Conservation (phyloP, 2,797 vertebrate genomes). For the Novumbra hubbsi region DNA sequence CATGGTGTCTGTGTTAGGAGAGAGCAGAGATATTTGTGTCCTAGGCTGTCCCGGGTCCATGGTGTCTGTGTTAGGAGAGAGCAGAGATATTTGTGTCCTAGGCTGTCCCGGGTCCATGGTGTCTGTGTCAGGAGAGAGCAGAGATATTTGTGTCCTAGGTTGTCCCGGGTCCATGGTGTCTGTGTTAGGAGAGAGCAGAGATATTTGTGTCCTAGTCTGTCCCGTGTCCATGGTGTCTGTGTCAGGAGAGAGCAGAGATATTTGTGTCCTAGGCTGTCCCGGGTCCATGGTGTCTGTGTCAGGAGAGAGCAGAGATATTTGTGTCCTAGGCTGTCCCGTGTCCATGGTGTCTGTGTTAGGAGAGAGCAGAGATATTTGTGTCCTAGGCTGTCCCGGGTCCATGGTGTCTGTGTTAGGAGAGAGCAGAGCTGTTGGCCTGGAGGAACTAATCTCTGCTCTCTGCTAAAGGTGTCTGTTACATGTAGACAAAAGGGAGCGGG, state of each 20-base stretch:
- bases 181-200: background rate
- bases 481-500: conserved; percentile 8
- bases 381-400: background rate
- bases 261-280: background rate
- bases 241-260: background rate
- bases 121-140: background rate
- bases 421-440: background rate
- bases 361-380: background rate
- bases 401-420: background rate
- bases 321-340: background rate
- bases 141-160: background rate
- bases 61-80: background rate
- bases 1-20: background rate
- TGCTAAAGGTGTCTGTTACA: conserved; percentile 33
- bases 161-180: background rate
- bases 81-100: background rate
- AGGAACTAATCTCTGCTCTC: background rate
- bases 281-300: background rate
- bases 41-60: background rate
- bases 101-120: background rate
- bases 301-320: background rate
- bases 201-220: background rate
- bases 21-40: background rate
- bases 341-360: background rate
- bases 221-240: background rate